phyloP scores from a whole-genome alignment of 2,797 vertebrate genomes.

The Florisuga fusca region DNA sequence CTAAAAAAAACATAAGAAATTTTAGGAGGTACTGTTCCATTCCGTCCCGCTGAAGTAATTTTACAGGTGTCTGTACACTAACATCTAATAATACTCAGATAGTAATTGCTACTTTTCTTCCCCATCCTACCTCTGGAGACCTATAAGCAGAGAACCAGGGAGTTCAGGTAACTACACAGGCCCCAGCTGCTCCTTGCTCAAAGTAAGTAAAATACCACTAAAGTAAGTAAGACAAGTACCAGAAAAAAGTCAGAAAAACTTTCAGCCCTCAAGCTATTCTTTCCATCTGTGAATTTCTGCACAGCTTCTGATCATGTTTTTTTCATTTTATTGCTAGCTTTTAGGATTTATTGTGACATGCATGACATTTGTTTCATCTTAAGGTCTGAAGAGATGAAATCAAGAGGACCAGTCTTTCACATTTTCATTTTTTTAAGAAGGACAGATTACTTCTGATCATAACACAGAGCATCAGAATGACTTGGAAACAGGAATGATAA shows the following conservation, averaged over 20 bases:
- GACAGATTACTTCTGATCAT: background rate
- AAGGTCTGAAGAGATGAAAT: background rate
- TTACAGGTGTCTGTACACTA: background rate
- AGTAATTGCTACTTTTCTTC: background rate
- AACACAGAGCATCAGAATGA: background rate
- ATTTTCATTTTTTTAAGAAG: background rate
- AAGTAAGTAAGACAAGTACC: background rate
- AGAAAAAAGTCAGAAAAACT: background rate
- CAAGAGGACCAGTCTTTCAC: background rate
- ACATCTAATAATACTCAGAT: background rate
- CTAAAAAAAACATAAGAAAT: background rate
- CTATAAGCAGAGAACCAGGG: background rate
- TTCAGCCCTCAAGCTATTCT: background rate
- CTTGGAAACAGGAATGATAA: background rate
- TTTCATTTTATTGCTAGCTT: background rate
- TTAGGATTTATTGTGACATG: background rate
- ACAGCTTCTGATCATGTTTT: background rate
- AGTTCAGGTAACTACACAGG: background rate
- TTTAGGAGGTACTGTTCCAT: background rate
- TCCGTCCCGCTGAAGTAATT: background rate
- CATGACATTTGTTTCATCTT: background rate
- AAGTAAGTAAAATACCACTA: too few species aligned
- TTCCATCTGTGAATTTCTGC: background rate
- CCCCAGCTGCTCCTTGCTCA: background rate
- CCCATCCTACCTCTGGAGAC: background rate